A percentile compares a stretch with the other conserved stretches of the same genome.
phyloP scores from a whole-genome alignment of 2,113 vertebrate species.

The Cynocephalus volans region DNA sequence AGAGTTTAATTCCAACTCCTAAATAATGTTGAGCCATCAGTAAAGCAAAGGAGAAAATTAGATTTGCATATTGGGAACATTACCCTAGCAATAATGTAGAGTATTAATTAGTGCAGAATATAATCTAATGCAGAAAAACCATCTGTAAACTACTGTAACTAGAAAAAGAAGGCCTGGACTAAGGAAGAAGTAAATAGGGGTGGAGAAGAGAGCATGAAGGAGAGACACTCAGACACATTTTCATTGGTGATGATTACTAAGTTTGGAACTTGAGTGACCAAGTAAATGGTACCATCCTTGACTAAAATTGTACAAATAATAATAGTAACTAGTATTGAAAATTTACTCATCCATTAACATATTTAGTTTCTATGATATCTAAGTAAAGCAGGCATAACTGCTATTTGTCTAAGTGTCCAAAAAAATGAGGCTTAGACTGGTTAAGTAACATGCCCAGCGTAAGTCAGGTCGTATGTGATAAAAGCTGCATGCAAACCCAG shows the following conservation, averaged over 20 bases:
- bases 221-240: not conserved
- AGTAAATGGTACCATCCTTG: not conserved
- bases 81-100: not conserved
- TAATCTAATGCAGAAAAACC: not conserved
- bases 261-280: not conserved
- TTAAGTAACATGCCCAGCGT: not conserved
- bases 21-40: not conserved
- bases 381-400: not conserved
- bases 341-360: not conserved
- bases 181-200: not conserved
- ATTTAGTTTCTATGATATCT: not conserved
- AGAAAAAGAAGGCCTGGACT: not conserved
- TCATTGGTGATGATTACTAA: not conserved
- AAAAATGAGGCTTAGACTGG: not conserved
- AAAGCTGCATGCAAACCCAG: not conserved
- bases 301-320: not conserved
- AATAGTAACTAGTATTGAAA: not conserved
- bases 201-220: not conserved
- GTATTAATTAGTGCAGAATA: not conserved
- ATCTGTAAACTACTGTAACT: not conserved
- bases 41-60: slow-evolving; percentile 13
- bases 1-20: not conserved
- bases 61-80: not conserved
- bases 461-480: not conserved
- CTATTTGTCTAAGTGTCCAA: not conserved